A percentile compares a stretch with the other conserved stretches of the same genome.
These are phyloP conservation scores for Drosophila neonasuta DNA, from an alignment of 2,888 invertebrate genomes.

Conservation along the genomic window DNA sequence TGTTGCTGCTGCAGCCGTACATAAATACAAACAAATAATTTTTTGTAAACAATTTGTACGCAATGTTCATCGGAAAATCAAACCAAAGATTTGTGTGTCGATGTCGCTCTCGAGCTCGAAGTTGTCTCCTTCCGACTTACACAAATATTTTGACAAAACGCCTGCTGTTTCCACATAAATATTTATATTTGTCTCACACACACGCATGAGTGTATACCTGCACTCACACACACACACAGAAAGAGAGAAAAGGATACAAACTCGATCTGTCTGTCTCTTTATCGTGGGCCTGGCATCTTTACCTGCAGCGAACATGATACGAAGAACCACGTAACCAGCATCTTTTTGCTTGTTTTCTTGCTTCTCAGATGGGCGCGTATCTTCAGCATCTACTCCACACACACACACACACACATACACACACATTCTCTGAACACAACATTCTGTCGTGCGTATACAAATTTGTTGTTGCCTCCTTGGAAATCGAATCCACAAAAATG, in stretches of 20 bases:
- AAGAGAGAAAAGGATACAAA: slow-evolving; percentile 26
- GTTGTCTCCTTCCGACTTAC: slow-evolving; percentile 58
- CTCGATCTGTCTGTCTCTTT: slow-evolving; percentile 35
- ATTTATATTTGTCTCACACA: slow-evolving; percentile 72
- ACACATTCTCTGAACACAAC: slow-evolving; percentile 5
- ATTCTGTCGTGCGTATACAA: slow-evolving; percentile 66
- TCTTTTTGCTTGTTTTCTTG: slow-evolving; percentile 44
- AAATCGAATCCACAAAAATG: slow-evolving; percentile 79
- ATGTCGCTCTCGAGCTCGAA: slow-evolving; percentile 6
- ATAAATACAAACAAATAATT: slow-evolving; percentile 67
- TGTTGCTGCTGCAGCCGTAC: slow-evolving; percentile 6
- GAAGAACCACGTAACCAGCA: slow-evolving; percentile 58
- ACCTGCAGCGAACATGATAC: slow-evolving; percentile 69
- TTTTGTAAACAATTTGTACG: slow-evolving; percentile 68
- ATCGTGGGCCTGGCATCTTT: slow-evolving; percentile 62
- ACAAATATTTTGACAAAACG: slow-evolving; percentile 81
- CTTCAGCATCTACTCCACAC: slow-evolving; percentile 61
- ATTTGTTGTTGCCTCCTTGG: slow-evolving; percentile 61
- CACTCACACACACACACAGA: slow-evolving; percentile 7
- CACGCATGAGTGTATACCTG: slow-evolving; percentile 26
- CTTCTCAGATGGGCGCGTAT: slow-evolving; percentile 54
- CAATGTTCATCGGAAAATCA: slow-evolving; percentile 57
- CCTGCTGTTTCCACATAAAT: slow-evolving; percentile 80
- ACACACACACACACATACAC: slow-evolving; percentile 17
- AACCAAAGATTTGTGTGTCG: slow-evolving; percentile 54